Evolutionary conservation across 2,113 vertebrate genomes (phyloP).

Genomic region (Antechinus flavipes): DNA sequence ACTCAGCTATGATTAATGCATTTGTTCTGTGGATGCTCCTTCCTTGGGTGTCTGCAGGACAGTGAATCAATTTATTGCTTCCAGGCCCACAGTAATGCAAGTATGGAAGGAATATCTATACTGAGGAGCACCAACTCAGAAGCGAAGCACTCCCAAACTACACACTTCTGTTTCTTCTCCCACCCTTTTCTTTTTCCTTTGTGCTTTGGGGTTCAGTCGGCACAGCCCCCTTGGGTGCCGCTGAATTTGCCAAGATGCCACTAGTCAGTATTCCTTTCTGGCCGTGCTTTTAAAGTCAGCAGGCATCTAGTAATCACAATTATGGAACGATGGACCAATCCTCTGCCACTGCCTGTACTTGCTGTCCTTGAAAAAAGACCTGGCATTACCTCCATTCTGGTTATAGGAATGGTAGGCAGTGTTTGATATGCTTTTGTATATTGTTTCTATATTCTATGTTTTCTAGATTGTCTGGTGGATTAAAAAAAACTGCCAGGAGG

Average conservation of each 20-base stretch:
- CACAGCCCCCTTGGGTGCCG: rapidly evolving
- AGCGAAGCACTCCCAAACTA: slow-evolving; percentile 25
- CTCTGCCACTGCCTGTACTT: not conserved
- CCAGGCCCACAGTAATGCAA: slow-evolving; percentile 60
- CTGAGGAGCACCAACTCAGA: slow-evolving; percentile 7
- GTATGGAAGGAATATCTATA: slow-evolving; percentile 59
- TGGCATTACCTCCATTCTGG: not conserved
- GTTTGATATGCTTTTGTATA: not conserved
- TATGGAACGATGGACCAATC: not conserved
- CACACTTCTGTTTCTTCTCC: not conserved
- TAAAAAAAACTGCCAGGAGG: not conserved
- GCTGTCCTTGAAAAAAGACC: not conserved
- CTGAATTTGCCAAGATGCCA: slow-evolving; percentile 29
- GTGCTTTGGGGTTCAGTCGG: not conserved
- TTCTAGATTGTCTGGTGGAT: not conserved
- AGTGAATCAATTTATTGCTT: slow-evolving; percentile 73
- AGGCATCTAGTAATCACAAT: slow-evolving; percentile 56
- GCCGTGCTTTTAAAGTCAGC: slow-evolving; percentile 69
- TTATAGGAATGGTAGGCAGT: not conserved
- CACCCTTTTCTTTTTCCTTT: not conserved
- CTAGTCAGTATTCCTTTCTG: slow-evolving; percentile 21
- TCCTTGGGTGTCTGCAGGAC: slow-evolving; percentile 63
- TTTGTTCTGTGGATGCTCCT: slow-evolving; percentile 76
- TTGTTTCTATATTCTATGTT: no score
- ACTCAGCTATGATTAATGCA: slow-evolving; percentile 69